Base-by-base conservation (phyloP, 2,113 vertebrate species). In the Thamnophis sirtalis region DNA sequence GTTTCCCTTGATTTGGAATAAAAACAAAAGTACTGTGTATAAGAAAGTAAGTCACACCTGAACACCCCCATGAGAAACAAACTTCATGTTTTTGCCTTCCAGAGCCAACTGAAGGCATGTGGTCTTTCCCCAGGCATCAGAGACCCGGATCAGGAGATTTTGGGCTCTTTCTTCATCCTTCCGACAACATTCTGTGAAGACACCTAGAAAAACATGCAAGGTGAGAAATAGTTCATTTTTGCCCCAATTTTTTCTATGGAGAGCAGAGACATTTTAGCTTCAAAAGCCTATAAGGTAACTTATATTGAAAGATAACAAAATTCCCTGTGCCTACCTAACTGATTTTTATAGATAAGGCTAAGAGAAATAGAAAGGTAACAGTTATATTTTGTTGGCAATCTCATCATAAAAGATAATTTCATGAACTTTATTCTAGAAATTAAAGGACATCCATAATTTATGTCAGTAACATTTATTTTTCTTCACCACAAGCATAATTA, bases 61-160 rank as follows among this genome's bases (percentile, higher is more conserved):
- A 90, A 99, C 97, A 3, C 99, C 99, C 9, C 98, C 98, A 0
- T 98, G 99, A 84, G 99, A 98, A 87, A 99, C 96, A 38, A 99
- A 99, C 90, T 97, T 98, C 97, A 98, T 98, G 95, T 98, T 97
- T 63, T 99, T 97, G 38, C 99, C 99, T 95, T 99, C 98, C 94
- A 99, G 92, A 0, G 99, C 99, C 92, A 99, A 93, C 92, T 98
- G 97, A 87, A 99, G 97, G 89, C 98, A 98, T 0, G 99, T 99
- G 21, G 98, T 98, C 94, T 95, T 97, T 13, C 99, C 99, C 99
- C 99, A 99, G 90, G 97, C 97, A 7, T 97, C 97, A 0, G 99
- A 99, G 24, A 97, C 95, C 0, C 98, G 98, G 21, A 97, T 97
- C 80, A 99, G 97, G 93, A 99, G 97, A 93, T 98, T 99, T 97